phyloP scores from a whole-genome alignment of 2,113 vertebrate genomes.

The Oreochromis tanganicae region DNA sequence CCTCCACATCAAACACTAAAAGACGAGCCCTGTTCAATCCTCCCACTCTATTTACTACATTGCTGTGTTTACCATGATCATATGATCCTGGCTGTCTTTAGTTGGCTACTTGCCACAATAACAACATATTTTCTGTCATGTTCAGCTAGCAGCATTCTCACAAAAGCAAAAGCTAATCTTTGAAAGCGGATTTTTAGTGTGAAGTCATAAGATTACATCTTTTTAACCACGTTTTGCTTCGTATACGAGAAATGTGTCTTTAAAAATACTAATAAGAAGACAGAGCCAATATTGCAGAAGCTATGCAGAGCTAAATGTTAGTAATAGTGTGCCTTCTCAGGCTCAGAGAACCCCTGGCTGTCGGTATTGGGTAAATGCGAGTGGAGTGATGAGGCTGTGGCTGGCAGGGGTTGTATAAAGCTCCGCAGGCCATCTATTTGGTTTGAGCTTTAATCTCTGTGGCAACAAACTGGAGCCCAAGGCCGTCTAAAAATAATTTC shows the following conservation, averaged over 20 bases:
- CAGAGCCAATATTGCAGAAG: neutral
- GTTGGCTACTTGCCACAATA: neutral
- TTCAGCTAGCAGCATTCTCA: neutral
- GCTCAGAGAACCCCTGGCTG: slow-evolving; percentile 11
- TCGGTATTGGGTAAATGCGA: slow-evolving; percentile 18
- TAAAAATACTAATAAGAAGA: neutral
- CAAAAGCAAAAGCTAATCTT: neutral
- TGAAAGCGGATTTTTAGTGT: neutral
- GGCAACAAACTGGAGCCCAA: slow-evolving; percentile 10
- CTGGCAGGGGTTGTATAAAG: neutral
- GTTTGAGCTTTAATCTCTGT: slow-evolving; percentile 37
- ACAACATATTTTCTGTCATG: neutral
- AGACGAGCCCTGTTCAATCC: slow-evolving; percentile 2
- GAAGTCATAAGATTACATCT: neutral
- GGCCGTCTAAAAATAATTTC: slow-evolving; percentile 3
- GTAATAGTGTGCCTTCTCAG: neutral
- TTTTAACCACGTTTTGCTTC: neutral
- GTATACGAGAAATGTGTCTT: neutral
- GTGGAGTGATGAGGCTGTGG: neutral
- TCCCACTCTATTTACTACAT: neutral
- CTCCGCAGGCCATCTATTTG: slow-evolving; percentile 25
- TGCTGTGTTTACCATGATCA: slow-evolving; percentile 25
- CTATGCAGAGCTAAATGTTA: neutral
- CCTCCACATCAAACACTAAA: slow-evolving; percentile 4
- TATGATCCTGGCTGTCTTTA: neutral